Evolutionary conservation across 1,140 invertebrate genomes (phyloP).

Genomic region (Trichonephila clavata): DNA sequence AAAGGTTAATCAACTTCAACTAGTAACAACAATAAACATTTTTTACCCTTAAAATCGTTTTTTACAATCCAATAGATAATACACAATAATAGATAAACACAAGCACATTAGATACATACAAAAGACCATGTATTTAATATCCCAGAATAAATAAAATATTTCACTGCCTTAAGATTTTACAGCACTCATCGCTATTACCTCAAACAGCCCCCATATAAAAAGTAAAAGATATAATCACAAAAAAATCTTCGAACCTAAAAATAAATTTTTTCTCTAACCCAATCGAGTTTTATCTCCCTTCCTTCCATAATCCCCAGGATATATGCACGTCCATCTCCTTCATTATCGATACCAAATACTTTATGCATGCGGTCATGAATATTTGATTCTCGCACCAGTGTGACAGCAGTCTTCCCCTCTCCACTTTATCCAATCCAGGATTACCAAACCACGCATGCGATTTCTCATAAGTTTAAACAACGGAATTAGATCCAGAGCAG

Average conservation of each 20-base stretch:
- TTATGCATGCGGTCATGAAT: conserved; percentile 69
- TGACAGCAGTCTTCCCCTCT: not conserved
- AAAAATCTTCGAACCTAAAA: not conserved
- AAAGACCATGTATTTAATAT: too few species aligned
- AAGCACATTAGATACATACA: too few species aligned
- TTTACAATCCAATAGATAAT: too few species aligned
- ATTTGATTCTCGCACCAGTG: conserved; percentile 43
- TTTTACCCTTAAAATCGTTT: too few species aligned
- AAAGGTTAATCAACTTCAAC: too few species aligned
- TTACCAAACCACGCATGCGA: conserved; percentile 35
- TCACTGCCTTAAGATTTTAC: too few species aligned
- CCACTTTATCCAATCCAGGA: not conserved
- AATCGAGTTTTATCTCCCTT: not conserved
- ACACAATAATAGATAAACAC: too few species aligned
- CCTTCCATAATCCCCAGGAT: not conserved
- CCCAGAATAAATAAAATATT: too few species aligned
- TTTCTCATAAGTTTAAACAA: conserved; percentile 1
- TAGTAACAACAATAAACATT: too few species aligned
- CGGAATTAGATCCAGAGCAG: not conserved
- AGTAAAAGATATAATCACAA: not conserved
- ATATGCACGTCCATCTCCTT: conserved; percentile 5
- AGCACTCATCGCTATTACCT: not conserved
- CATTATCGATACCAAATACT: conserved; percentile 59
- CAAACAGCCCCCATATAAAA: not conserved
- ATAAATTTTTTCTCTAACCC: not conserved